Evolutionary conservation across 1,140 invertebrate species (phyloP).

Genomic region (Cotesia vestalis): DNA sequence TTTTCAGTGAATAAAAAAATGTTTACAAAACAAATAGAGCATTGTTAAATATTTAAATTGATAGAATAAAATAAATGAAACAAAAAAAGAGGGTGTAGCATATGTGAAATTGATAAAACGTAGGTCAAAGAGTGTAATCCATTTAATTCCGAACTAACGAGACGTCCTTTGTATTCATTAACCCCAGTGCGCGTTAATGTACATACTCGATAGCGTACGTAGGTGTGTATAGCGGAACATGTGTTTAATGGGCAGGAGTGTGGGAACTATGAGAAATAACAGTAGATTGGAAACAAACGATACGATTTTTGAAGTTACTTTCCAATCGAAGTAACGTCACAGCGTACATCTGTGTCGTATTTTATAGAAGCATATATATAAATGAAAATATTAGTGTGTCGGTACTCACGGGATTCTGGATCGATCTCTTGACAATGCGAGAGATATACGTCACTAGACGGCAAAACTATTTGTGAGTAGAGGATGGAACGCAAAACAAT

Average conservation of each 20-base stretch:
- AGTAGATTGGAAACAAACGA: neutral
- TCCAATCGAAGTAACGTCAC: constrained; percentile 17
- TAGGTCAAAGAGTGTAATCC: constrained; percentile 43
- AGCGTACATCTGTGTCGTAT: neutral
- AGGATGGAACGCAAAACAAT: constrained; percentile 10
- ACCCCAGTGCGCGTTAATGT: constrained; percentile 39
- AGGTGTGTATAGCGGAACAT: neutral
- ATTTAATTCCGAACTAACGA: constrained; percentile 56
- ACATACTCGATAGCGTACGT: neutral
- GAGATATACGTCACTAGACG: too few relatives aligned
- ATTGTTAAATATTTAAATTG: neutral
- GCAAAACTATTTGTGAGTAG: neutral
- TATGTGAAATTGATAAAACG: constrained; percentile 10
- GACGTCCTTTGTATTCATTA: constrained; percentile 58
- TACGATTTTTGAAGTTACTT: constrained; percentile 1
- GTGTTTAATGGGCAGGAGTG: too few relatives aligned
- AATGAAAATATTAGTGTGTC: too few relatives aligned
- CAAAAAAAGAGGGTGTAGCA: neutral
- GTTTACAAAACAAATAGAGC: too few relatives aligned
- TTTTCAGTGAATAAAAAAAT: too few relatives aligned
- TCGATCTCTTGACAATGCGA: too few relatives aligned
- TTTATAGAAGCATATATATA: too few relatives aligned
- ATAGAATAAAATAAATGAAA: constrained; percentile 7
- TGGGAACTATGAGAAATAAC: neutral
- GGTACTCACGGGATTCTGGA: too few relatives aligned